Percentiles rank a stretch among this genome's conserved stretches.
These are phyloP conservation scores for Protophormia terraenovae DNA, from an alignment of 2,888 invertebrate species.

Conservation along the genomic window DNA sequence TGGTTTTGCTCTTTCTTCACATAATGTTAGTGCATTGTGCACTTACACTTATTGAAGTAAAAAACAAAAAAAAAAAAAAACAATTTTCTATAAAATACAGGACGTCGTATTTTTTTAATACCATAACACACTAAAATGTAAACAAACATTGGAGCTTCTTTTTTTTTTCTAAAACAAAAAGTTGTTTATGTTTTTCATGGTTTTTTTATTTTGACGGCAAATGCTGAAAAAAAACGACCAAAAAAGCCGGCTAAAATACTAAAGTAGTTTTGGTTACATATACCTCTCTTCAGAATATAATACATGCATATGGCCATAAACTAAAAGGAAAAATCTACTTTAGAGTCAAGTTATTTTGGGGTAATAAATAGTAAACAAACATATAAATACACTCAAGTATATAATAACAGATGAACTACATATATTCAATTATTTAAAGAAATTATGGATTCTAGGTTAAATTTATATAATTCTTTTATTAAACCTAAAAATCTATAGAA, in stretches of 20 bases:
- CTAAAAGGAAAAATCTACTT: not conserved
- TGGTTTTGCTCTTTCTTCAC: not conserved
- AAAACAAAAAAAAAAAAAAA: too few species aligned
- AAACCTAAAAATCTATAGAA: too few species aligned
- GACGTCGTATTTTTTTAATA: not conserved
- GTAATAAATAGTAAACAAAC: not conserved
- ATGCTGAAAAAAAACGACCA: not conserved
- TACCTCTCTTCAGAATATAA: not conserved
- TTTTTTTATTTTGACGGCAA: not conserved
- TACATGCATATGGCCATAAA: not conserved
- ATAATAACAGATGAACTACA: not conserved
- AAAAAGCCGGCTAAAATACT: conserved; percentile 40
- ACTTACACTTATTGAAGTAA: conserved; percentile 14
- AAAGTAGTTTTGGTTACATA: not conserved
- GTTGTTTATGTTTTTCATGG: conserved; percentile 39
- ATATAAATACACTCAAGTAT: not conserved
- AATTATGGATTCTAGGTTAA: too few species aligned
- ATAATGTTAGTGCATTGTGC: conserved; percentile 14
- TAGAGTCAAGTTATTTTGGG: not conserved
- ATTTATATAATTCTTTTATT: too few species aligned
- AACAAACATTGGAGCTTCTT: conserved; percentile 42
- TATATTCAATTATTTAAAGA: too few species aligned
- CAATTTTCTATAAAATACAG: conserved; percentile 12
- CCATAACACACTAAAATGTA: conserved; percentile 20
- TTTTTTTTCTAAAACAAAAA: conserved; percentile 17